These are phyloP conservation scores for Varanus komodoensis DNA, from an alignment of 2,113 vertebrate genomes.

Conservation along the genomic window DNA sequence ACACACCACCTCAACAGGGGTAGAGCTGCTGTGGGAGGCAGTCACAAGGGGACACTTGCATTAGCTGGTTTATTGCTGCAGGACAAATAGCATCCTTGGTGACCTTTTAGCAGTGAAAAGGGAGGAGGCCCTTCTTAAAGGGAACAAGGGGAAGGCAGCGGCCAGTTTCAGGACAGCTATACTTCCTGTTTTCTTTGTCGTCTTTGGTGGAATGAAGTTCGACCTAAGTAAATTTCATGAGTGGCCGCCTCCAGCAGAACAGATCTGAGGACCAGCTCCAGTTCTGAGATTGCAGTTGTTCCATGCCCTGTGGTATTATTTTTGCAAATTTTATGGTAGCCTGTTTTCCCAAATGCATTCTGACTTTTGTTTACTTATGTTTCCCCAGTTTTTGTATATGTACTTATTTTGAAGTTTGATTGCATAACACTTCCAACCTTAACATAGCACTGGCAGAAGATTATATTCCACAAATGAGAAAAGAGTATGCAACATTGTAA, in stretches of 20 bases:
- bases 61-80: slow-evolving; percentile 6
- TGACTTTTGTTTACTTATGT: neutral
- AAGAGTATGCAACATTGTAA: neutral
- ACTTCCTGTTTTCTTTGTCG: neutral
- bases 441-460: neutral
- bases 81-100: neutral
- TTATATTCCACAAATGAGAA: neutral
- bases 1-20: neutral
- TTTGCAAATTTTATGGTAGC: neutral
- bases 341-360: neutral
- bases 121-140: too few species aligned
- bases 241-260: neutral
- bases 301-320: neutral
- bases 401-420: neutral
- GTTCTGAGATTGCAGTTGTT: neutral
- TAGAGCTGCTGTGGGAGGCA: neutral
- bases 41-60: neutral
- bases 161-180: neutral
- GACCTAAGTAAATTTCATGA: neutral
- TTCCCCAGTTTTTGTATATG: neutral
- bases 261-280: neutral
- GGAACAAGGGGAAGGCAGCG: neutral
- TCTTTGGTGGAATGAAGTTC: neutral
- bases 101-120: neutral
- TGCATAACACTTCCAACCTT: neutral